These are phyloP conservation scores for Maniola jurtina DNA, from an alignment of 1,140 invertebrate species.

Conservation along the genomic window DNA sequence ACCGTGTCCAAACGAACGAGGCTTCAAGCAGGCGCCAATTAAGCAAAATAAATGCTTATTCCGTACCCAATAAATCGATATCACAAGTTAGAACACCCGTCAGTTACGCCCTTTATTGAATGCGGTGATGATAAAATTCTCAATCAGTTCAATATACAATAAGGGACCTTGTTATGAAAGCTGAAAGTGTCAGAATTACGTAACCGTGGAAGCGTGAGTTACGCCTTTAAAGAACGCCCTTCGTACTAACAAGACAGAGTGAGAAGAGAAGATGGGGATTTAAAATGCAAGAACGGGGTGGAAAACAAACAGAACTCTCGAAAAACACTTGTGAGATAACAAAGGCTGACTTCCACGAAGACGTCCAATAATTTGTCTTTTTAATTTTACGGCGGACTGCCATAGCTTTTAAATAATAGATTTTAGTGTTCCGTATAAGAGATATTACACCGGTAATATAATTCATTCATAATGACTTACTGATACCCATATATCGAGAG, in stretches of 20 bases:
- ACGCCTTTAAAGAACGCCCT: conserved; percentile 70
- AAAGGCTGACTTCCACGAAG: conserved; percentile 76
- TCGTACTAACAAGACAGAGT: conserved; percentile 67
- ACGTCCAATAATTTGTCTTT: conserved; percentile 79
- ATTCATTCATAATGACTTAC: neutral
- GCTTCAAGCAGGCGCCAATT: conserved; percentile 63
- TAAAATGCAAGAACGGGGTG: conserved; percentile 45
- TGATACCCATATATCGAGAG: too few relatives aligned
- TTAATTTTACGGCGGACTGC: conserved; percentile 76
- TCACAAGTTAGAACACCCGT: conserved; percentile 48
- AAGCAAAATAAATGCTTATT: conserved; percentile 74
- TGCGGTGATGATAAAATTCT: conserved; percentile 49
- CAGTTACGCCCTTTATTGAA: conserved; percentile 69
- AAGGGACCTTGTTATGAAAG: conserved; percentile 72
- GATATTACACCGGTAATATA: neutral
- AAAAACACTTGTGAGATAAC: conserved; percentile 79
- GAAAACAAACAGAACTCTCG: conserved; percentile 70
- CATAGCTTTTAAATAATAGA: conserved; percentile 73
- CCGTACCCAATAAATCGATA: conserved; percentile 67
- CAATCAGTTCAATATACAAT: conserved; percentile 50
- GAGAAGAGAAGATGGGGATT: conserved; percentile 49
- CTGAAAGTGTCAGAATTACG: conserved; percentile 73
- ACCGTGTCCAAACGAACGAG: conserved; percentile 62
- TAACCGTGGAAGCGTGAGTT: conserved; percentile 70
- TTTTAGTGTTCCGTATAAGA: conserved; percentile 10